Evolutionary conservation across 2,888 invertebrate genomes (phyloP).

Genomic region (Cynaeus angustus): DNA sequence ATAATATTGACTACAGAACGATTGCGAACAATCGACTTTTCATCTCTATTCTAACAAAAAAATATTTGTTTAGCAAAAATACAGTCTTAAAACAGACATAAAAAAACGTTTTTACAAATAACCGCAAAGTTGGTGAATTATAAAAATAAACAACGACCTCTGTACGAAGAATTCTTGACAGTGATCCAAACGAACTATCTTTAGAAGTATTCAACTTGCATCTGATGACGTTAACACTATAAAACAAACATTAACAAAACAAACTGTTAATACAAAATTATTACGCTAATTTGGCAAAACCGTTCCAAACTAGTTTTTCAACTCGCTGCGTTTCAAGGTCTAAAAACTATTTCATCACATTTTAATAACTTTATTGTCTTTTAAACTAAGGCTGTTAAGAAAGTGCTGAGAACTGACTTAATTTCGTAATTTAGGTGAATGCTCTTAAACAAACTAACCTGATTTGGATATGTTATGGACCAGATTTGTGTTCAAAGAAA

Average conservation of each 20-base stretch:
- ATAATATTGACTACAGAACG: constrained; percentile 57
- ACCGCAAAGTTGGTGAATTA: constrained; percentile 15
- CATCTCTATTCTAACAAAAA: constrained; percentile 37
- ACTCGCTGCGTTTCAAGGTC: constrained; percentile 33
- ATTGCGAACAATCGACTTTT: constrained; percentile 43
- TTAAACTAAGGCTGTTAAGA: constrained; percentile 53
- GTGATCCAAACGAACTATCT: constrained; percentile 5
- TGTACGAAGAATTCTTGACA: constrained; percentile 26
- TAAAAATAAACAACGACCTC: constrained; percentile 28
- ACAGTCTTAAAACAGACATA: constrained; percentile 52
- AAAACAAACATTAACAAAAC: constrained; percentile 1
- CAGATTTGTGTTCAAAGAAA: constrained; percentile 22
- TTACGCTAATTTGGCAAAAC: constrained; percentile 7
- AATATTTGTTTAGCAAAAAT: constrained; percentile 48
- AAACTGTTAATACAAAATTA: not conserved
- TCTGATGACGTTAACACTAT: constrained; percentile 2
- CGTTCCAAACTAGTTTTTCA: no score
- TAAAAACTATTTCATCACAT: constrained; percentile 48
- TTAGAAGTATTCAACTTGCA: constrained; percentile 1
- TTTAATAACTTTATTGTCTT: constrained; percentile 55
- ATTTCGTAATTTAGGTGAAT: not conserved
- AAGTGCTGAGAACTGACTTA: not conserved
- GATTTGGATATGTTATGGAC: constrained; percentile 10
- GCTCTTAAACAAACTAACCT: not conserved
- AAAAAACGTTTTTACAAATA: constrained; percentile 26